A percentile compares a stretch with the other conserved stretches of the same genome.
Evolutionary conservation across 1,140 invertebrate genomes (phyloP).

Genomic region (Brachionus paranguensis): DNA sequence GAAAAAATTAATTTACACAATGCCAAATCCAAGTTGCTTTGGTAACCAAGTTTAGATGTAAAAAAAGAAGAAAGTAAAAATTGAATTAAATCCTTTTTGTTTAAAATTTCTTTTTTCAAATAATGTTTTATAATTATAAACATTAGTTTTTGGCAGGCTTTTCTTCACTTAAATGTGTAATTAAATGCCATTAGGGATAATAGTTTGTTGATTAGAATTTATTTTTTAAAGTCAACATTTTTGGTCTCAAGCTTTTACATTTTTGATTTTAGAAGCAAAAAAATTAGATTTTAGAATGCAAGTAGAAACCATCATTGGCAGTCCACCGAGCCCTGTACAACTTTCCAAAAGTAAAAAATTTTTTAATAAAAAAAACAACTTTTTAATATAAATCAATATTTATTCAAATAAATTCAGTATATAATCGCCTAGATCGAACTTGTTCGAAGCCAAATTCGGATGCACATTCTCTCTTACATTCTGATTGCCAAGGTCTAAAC

Average conservation of each 20-base stretch:
- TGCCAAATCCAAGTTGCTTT: background rate
- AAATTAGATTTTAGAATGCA: constrained; percentile 1
- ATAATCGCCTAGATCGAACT: background rate
- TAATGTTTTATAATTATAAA: background rate
- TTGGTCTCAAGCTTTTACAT: background rate
- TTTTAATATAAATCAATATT: background rate
- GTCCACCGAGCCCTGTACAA: background rate
- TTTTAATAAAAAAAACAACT: background rate
- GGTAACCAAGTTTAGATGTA: background rate
- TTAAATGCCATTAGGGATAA: background rate
- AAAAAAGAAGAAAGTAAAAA: background rate
- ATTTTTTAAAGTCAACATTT: background rate
- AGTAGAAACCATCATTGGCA: background rate
- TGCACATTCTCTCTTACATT: constrained; percentile 4
- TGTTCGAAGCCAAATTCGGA: background rate
- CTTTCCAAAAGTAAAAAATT: background rate
- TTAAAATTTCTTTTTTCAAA: background rate
- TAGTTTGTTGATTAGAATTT: background rate
- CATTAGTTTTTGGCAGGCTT: background rate
- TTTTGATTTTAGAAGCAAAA: background rate
- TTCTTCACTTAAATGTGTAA: background rate
- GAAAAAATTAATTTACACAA: background rate
- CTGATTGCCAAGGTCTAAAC: background rate
- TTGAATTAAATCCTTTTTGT: background rate
- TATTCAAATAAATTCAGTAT: background rate